These are phyloP conservation scores for Ectemnius cavifrons DNA, from an alignment of 2,888 invertebrate genomes.

Conservation along the genomic window DNA sequence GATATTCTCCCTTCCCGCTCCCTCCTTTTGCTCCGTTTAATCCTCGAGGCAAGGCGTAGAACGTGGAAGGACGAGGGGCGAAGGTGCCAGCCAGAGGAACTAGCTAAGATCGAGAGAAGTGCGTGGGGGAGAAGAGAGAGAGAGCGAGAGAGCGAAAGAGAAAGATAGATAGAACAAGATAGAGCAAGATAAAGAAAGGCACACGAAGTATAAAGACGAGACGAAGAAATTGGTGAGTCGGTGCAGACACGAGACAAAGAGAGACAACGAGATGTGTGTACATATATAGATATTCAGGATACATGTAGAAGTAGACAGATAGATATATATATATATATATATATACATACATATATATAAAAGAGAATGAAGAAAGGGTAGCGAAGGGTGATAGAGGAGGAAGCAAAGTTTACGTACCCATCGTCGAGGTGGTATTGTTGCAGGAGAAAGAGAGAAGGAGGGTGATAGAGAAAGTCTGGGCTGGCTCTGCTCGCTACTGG, in stretches of 20 bases:
- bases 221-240: neutral
- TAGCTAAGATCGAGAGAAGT: no score
- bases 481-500: slow-evolving; percentile 3
- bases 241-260: slow-evolving; percentile 1
- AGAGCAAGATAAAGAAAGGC: neutral
- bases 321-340: neutral
- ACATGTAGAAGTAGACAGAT: neutral
- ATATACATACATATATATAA: neutral
- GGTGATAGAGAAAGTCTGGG: neutral
- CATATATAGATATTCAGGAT: no score
- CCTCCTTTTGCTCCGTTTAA: no score
- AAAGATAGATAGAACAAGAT: neutral
- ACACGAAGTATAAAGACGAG: neutral
- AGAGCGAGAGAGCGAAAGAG: no score
- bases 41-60: no score
- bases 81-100: no score
- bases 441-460: slow-evolving; percentile 11
- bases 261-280: no score
- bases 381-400: neutral
- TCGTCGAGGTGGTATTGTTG: neutral
- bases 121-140: no score
- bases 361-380: neutral
- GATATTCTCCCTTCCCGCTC: no score
- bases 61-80: no score
- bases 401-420: slow-evolving; percentile 4